Percentiles rank a stretch among this genome's conserved stretches.
phyloP scores from a whole-genome alignment of 2,113 vertebrate species.

The human region DNA sequence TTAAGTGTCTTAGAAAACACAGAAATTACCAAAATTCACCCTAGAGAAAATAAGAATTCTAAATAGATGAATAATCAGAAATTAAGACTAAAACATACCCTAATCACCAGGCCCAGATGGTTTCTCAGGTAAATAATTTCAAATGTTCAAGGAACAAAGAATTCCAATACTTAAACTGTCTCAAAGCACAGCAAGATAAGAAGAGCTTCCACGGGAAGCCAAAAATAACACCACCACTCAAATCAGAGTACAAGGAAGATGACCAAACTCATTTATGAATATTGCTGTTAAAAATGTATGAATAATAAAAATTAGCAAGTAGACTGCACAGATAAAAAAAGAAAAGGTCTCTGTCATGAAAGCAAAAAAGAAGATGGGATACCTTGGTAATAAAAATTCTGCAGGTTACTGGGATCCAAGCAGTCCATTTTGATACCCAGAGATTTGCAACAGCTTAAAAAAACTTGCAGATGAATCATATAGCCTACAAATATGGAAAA shows the following conservation, averaged over 20 bases:
- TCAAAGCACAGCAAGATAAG: background rate
- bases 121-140: slow-evolving; percentile 5
- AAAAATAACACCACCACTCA: background rate
- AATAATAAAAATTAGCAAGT: background rate
- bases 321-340: background rate
- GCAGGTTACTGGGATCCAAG: background rate
- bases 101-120: background rate
- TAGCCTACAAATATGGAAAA: background rate
- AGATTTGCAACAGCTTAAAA: background rate
- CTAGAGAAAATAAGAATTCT: background rate
- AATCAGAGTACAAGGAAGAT: background rate
- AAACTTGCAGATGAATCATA: background rate
- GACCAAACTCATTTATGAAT: background rate
- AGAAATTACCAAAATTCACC: background rate
- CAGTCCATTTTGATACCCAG: background rate
- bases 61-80: background rate
- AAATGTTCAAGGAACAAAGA: background rate
- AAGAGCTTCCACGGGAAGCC: background rate
- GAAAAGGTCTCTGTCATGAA: background rate
- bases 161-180: background rate
- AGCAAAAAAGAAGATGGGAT: background rate
- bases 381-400: background rate
- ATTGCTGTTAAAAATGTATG: background rate
- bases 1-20: background rate
- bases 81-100: background rate